Conservation (phyloP, 1,140 invertebrate species). For the Gonatopus flavifemur region DNA sequence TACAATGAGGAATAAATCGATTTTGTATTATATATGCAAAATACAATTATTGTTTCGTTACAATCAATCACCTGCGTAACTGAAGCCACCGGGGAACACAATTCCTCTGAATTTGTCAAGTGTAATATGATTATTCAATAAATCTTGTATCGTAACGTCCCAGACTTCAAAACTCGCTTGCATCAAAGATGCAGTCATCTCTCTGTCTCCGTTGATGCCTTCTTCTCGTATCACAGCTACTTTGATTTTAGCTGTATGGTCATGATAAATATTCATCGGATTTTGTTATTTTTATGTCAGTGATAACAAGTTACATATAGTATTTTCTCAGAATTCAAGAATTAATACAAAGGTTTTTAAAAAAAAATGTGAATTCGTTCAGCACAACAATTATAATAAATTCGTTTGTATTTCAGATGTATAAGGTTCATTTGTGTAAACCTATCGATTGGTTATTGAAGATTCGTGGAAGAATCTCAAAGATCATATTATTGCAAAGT, state of each 20-base stretch:
- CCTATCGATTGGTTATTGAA: too few relatives aligned
- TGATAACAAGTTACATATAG: slow-evolving; percentile 3
- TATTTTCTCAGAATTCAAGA: too few relatives aligned
- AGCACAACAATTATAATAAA: too few relatives aligned
- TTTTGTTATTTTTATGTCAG: slow-evolving; percentile 2
- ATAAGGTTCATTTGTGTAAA: too few relatives aligned
- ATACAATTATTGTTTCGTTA: not conserved
- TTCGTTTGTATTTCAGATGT: too few relatives aligned
- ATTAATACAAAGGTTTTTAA: too few relatives aligned
- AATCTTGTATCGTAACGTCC: slow-evolving; percentile 91
- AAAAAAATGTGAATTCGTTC: too few relatives aligned
- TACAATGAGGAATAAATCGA: slow-evolving; percentile 7
- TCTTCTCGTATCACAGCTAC: slow-evolving; percentile 95
- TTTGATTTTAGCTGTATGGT: slow-evolving; percentile 55
- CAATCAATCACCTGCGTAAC: slow-evolving; percentile 78
- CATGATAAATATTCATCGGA: too few relatives aligned
- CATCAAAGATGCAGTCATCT: slow-evolving; percentile 94
- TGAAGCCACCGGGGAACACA: slow-evolving; percentile 96
- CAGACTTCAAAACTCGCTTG: slow-evolving; percentile 90
- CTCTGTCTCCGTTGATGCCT: slow-evolving; percentile 94
- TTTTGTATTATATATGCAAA: not conserved
- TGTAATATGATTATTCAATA: slow-evolving; percentile 68
- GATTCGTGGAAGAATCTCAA: too few relatives aligned
- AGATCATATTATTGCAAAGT: too few relatives aligned
- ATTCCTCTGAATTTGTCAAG: slow-evolving; percentile 84